Conservation (phyloP, 1,140 invertebrate species). For the Drepana arcuata region DNA sequence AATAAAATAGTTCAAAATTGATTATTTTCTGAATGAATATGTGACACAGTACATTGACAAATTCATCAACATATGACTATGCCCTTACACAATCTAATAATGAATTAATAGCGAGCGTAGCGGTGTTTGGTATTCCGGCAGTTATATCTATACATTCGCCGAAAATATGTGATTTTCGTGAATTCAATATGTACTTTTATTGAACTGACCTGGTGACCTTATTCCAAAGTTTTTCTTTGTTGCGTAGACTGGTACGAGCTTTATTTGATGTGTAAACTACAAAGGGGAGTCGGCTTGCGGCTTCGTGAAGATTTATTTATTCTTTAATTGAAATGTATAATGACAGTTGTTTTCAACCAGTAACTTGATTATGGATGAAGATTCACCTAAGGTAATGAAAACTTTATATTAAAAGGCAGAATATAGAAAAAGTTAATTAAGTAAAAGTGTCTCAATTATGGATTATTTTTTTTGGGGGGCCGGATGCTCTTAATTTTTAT, state of each 20-base stretch:
- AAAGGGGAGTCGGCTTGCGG: constrained; percentile 1
- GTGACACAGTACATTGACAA: too few relatives aligned
- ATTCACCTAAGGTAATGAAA: constrained; percentile 16
- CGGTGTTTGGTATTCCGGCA: not conserved
- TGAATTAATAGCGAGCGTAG: too few relatives aligned
- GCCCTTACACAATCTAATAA: too few relatives aligned
- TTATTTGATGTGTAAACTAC: not conserved
- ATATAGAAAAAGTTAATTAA: too few relatives aligned
- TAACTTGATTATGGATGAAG: constrained; percentile 30
- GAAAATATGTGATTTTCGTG: constrained; percentile 2
- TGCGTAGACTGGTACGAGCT: too few relatives aligned
- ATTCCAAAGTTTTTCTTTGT: constrained; percentile 12
- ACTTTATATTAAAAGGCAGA: not conserved
- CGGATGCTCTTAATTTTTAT: too few relatives aligned
- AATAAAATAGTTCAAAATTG: too few relatives aligned
- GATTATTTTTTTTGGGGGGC: too few relatives aligned
- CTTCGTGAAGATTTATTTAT: too few relatives aligned
- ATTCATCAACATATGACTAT: too few relatives aligned
- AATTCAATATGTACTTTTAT: constrained; percentile 7
- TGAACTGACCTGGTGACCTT: constrained; percentile 19
- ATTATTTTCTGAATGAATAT: too few relatives aligned
- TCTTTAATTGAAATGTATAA: not conserved
- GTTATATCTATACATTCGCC: constrained; percentile 20
- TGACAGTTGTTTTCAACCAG: constrained; percentile 1
- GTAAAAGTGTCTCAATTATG: too few relatives aligned